Percentiles rank a stretch among this genome's conserved stretches.
phyloP scores from a whole-genome alignment of 1,140 invertebrate genomes.

The Drosophila suzukii region DNA sequence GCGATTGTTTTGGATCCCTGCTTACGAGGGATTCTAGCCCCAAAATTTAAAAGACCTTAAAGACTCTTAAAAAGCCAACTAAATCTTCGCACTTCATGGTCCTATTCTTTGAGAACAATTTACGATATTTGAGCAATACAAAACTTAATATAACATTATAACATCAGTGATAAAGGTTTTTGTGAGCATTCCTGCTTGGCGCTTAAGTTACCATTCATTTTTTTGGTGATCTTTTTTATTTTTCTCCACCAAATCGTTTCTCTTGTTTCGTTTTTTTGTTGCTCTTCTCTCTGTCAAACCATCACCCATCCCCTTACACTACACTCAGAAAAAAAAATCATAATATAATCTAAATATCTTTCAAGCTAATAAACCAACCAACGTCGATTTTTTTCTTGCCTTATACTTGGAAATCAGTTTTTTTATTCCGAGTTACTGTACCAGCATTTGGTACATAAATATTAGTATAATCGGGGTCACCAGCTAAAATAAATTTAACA shows the following conservation, averaged over 20 bases:
- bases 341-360: not conserved
- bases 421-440: too few species aligned
- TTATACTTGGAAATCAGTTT: too few species aligned
- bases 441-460: too few species aligned
- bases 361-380: too few species aligned
- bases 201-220: constrained; percentile 7
- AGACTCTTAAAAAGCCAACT: not conserved
- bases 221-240: constrained; percentile 11
- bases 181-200: constrained; percentile 4
- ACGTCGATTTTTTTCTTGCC: too few species aligned
- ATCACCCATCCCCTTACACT: not conserved
- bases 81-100: too few species aligned
- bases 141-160: too few species aligned
- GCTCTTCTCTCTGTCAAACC: constrained; percentile 61
- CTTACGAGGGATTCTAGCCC: not conserved
- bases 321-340: not conserved
- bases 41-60: not conserved
- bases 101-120: too few species aligned
- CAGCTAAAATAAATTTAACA: not conserved
- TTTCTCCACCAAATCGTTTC: constrained; percentile 17
- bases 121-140: too few species aligned
- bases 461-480: not conserved
- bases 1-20: constrained; percentile 1
- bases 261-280: constrained; percentile 37
- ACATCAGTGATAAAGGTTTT: too few species aligned